Percentiles rank a stretch among this genome's conserved stretches.
phyloP scores from a whole-genome alignment of 2,797 vertebrate species.

The Monodelphis domestica region DNA sequence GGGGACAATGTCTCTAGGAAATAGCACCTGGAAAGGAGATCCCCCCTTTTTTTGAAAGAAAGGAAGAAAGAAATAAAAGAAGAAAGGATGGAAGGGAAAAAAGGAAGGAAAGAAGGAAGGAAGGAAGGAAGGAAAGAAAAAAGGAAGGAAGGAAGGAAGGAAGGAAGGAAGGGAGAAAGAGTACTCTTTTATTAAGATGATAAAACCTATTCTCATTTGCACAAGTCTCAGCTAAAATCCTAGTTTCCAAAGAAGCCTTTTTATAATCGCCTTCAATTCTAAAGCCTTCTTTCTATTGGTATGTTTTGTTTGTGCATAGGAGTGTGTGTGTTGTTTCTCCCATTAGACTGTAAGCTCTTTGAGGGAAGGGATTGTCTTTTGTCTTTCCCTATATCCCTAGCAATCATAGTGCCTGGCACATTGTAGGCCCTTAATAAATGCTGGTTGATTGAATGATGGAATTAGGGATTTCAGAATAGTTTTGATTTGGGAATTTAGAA shows the following conservation, averaged over 20 bases:
- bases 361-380: neutral
- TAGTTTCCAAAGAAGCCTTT: neutral
- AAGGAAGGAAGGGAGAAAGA: no score
- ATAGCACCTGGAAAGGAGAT: no score
- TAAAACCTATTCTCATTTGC: neutral
- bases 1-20: no score
- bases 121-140: no score
- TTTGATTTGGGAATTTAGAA: neutral
- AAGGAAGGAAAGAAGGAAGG: no score
- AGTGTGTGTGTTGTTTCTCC: neutral
- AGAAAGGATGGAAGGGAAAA: no score
- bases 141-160: no score
- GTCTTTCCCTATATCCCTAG: neutral
- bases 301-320: neutral
- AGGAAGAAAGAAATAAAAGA: no score
- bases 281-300: neutral
- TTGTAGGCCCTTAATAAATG: neutral
- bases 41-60: no score
- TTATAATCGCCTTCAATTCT: neutral
- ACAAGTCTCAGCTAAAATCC: neutral
- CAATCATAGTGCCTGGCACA: neutral
- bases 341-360: neutral
- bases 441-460: neutral
- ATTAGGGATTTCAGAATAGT: neutral
- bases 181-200: neutral